phyloP scores from a whole-genome alignment of 2,797 vertebrate genomes.

The Aplochiton taeniatus region DNA sequence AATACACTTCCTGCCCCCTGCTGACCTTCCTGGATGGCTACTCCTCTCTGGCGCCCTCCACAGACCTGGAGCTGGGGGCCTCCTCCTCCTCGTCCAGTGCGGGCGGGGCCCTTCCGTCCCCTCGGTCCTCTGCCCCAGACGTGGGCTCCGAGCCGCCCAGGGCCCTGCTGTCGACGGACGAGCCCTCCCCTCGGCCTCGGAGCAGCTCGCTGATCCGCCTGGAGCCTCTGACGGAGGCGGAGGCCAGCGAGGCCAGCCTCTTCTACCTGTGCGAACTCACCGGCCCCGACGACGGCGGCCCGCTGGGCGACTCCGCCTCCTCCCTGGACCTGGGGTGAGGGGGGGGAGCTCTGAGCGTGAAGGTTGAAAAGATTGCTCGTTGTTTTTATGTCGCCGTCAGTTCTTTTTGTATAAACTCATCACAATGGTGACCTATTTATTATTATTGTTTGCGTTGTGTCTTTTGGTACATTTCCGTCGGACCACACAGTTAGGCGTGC shows the following conservation, averaged over 20 bases:
- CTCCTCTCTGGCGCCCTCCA: constrained; percentile 64
- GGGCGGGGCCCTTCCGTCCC: constrained; percentile 25
- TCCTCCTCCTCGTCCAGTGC: constrained; percentile 8
- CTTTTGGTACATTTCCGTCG: constrained; percentile 45
- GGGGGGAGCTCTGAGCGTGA: background rate
- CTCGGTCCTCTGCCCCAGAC: constrained; percentile 52
- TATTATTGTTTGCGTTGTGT: constrained; percentile 49
- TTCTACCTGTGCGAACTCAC: constrained; percentile 94
- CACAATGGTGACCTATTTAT: constrained; percentile 84
- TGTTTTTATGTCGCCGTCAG: too few species aligned
- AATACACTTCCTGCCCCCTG: constrained; percentile 91
- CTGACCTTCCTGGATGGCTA: constrained; percentile 90
- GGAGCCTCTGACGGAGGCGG: constrained; percentile 91
- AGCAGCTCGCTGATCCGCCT: constrained; percentile 90
- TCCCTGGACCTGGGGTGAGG: constrained; percentile 70
- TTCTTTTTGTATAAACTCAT: constrained; percentile 77
- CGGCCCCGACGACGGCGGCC: constrained; percentile 75
- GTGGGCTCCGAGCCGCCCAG: constrained; percentile 61
- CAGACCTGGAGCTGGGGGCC: constrained; percentile 45
- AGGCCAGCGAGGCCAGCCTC: constrained; percentile 88
- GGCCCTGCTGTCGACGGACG: constrained; percentile 80
- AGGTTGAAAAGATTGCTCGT: too few species aligned
- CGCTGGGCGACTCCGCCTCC: constrained; percentile 70
- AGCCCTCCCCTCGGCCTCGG: constrained; percentile 51
- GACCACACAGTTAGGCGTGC: constrained; percentile 5